Percentiles rank a stretch among this genome's conserved stretches.
Conservation (phyloP, 1,140 invertebrate genomes). For the Calephelis virginiensis region DNA sequence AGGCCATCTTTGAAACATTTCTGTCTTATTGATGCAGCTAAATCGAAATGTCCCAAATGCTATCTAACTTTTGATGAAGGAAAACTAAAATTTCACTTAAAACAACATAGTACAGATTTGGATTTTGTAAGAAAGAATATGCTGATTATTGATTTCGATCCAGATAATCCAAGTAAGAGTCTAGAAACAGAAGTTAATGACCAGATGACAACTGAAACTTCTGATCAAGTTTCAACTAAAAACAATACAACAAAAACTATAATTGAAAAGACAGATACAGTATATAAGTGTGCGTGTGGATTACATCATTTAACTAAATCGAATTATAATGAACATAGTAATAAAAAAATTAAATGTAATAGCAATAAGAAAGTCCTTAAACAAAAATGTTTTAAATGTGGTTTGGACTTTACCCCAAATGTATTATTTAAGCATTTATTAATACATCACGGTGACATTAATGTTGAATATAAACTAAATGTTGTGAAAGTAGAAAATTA, state of each 20-base stretch:
- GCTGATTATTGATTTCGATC: constrained; percentile 32
- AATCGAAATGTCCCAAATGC: constrained; percentile 43
- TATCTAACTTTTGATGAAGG: constrained; percentile 39
- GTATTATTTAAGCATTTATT: constrained; percentile 54
- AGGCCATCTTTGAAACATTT: constrained; percentile 35
- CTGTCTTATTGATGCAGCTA: constrained; percentile 35
- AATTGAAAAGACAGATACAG: constrained; percentile 28
- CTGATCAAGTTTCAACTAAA: constrained; percentile 14
- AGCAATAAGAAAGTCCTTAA: constrained; percentile 30
- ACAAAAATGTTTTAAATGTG: constrained; percentile 54
- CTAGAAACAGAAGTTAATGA: constrained; percentile 9
- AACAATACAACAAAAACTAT: constrained; percentile 2
- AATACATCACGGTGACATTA: constrained; percentile 48
- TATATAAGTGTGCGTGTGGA: constrained; percentile 55
- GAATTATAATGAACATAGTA: constrained; percentile 33
- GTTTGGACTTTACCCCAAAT: constrained; percentile 45
- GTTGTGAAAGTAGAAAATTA: constrained; percentile 28
- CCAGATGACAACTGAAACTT: constrained; percentile 11
- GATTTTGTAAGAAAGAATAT: constrained; percentile 45
- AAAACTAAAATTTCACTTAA: constrained; percentile 39
- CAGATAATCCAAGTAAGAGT: constrained; percentile 9
- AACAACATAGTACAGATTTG: constrained; percentile 40
- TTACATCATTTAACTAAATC: constrained; percentile 45
- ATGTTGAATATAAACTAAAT: constrained; percentile 40
- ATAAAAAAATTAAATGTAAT: constrained; percentile 28